Base-by-base conservation (phyloP, 2,797 vertebrate genomes). In the Liparis tanakae region DNA sequence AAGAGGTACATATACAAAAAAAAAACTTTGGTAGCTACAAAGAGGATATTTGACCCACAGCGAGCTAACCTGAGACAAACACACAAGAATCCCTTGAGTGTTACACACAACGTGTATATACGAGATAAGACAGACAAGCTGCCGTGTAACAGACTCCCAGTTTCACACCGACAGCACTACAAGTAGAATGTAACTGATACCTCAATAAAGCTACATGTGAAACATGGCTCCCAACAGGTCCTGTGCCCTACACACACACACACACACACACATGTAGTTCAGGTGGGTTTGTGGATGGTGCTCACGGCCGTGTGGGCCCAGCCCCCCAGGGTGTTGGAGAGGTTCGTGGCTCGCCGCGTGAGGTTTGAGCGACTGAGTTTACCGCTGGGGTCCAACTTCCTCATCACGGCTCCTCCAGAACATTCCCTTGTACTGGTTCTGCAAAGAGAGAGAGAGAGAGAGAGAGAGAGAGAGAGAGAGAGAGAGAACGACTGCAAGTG, bases 321-420 rank as follows among this genome's bases (percentile, higher is more conserved):
- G 67, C 86, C 87, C 67, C 89, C 92, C 70, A 95, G 15, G 0
- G 76, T 80, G 82, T 88, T 70, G 5, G 93, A 92, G 43, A 95
- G 50, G 20, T 74, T 75, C 0, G 83, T 58, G 54, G 93, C 93
- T 80, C 88, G 83, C 44, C 85, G 89, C 0, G 77, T 81, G 81
- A 95, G 83, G 62, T 93, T 93, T 37, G 94, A 87, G 62, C 89
- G 59, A 78, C 91, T 87, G 44, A 93, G 85, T 90, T 92, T 93
- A 44, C 85, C 90, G 12, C 67, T 86, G 34, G 91, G 91, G 68
- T 91, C 88, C 85, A 92, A 78, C 68, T 87, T 93, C 68, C 91
- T 91, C 81, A 90, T 90, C 86, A 93, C 58, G 0, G 70, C 72
- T 30, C 81, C 79, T 67, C 86, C 88, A 58, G 82, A 86, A 64